Percentiles rank a stretch among this genome's conserved stretches.
Evolutionary conservation across 2,888 invertebrate genomes (phyloP).

Genomic region (Panzeria rudis): DNA sequence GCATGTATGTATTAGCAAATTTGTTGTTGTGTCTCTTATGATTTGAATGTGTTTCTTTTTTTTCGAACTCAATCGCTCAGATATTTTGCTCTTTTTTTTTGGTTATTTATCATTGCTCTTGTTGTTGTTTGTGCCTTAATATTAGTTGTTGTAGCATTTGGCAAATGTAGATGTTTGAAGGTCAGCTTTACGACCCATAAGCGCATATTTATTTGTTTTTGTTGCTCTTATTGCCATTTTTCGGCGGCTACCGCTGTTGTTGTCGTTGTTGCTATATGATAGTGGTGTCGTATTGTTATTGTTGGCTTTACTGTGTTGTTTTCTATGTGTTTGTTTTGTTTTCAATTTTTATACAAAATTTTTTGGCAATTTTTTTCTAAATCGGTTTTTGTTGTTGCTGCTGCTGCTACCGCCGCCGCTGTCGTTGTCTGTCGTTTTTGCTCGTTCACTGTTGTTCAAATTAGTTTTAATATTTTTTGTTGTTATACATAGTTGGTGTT

Average conservation of each 20-base stretch:
- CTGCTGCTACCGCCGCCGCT: conserved; percentile 37
- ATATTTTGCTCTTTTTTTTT: conserved; percentile 71
- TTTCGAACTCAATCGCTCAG: conserved; percentile 70
- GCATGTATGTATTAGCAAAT: conserved; percentile 73
- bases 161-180: conserved; percentile 82
- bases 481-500: conserved; percentile 44
- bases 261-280: conserved; percentile 70
- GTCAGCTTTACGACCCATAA: conserved; percentile 84
- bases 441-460: conserved; percentile 68
- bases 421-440: conserved; percentile 56
- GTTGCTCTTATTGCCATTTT: conserved; percentile 58
- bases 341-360: conserved; percentile 75
- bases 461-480: conserved; percentile 69
- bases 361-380: conserved; percentile 77
- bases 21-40: conserved; percentile 67
- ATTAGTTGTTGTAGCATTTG: conserved; percentile 75
- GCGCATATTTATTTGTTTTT: conserved; percentile 77
- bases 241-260: conserved; percentile 24
- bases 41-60: conserved; percentile 47
- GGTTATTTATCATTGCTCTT: conserved; percentile 43
- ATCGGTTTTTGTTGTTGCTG: conserved; percentile 56
- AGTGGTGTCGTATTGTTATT: conserved; percentile 19
- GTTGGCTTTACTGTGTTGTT: conserved; percentile 7
- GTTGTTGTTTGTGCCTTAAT: conserved; percentile 43
- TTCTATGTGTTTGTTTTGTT: conserved; percentile 72